Percentiles rank a stretch among this genome's conserved stretches.
Evolutionary conservation across 2,797 vertebrate species (phyloP).

Genomic region (Cephalopachus bancanus): DNA sequence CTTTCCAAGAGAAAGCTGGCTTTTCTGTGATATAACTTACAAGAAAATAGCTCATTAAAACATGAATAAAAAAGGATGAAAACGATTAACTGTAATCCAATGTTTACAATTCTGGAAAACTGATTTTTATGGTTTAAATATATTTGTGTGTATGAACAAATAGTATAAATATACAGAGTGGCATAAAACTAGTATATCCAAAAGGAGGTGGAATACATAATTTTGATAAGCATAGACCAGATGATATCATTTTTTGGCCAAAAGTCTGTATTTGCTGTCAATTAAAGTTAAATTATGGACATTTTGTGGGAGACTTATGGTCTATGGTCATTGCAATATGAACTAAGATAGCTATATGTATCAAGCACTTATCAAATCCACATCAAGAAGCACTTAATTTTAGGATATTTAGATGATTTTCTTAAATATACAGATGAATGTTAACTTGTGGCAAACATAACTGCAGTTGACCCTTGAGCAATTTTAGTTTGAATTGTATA

Average conservation of each 20-base stretch:
- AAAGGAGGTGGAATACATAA: background rate
- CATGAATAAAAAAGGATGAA: background rate
- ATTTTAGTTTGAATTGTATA: background rate
- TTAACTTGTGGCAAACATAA: background rate
- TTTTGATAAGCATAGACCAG: background rate
- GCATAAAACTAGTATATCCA: background rate
- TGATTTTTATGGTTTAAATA: conserved; percentile 26
- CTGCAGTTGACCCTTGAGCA: background rate
- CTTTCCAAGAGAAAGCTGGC: background rate
- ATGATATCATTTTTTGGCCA: background rate
- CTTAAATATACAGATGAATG: background rate
- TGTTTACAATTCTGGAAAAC: conserved; percentile 5
- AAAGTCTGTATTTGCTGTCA: background rate
- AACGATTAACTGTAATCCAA: background rate
- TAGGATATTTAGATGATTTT: background rate
- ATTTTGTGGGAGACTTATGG: background rate
- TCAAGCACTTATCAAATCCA: background rate
- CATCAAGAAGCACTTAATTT: background rate
- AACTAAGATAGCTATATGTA: background rate
- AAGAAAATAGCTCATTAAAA: conserved; percentile 46
- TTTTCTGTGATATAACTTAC: background rate
- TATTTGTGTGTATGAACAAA: background rate
- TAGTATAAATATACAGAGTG: background rate
- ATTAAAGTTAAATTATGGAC: background rate
- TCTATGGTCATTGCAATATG: background rate